Conservation (phyloP, 2,113 vertebrate species). For the Falcunculus frontatus region DNA sequence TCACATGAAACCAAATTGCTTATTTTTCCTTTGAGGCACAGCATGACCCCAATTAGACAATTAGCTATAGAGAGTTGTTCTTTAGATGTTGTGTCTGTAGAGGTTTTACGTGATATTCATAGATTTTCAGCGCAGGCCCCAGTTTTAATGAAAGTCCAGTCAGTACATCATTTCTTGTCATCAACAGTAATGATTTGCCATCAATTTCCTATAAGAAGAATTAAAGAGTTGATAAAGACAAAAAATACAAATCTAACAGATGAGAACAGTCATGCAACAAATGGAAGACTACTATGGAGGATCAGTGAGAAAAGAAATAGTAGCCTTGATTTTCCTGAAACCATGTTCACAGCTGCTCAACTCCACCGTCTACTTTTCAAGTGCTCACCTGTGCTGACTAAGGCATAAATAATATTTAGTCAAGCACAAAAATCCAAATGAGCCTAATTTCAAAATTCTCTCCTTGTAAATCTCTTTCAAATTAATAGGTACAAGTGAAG, state of each 20-base stretch:
- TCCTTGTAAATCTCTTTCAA: not conserved
- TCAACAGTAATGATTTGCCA: constrained; percentile 95
- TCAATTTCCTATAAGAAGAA: constrained; percentile 91
- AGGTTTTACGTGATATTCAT: constrained; percentile 97
- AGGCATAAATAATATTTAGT: not conserved
- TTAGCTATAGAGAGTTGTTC: constrained; percentile 84
- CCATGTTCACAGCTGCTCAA: not conserved
- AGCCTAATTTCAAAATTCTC: not conserved
- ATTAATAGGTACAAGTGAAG: constrained; percentile 1
- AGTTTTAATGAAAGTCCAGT: constrained; percentile 98
- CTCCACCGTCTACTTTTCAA: not conserved
- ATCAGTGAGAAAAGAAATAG: not conserved
- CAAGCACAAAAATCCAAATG: not conserved
- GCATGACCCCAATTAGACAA: constrained; percentile 54
- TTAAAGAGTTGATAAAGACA: constrained; percentile 58
- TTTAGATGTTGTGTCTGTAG: constrained; percentile 96
- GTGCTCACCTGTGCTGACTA: not conserved
- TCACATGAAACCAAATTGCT: constrained; percentile 74
- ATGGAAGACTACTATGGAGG: not conserved
- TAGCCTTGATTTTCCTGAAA: not conserved
- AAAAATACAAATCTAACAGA: constrained; percentile 20
- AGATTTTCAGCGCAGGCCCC: constrained; percentile 97
- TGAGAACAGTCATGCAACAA: constrained; percentile 33
- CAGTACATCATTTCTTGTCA: constrained; percentile 97
- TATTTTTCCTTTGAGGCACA: constrained; percentile 62